phyloP scores from a whole-genome alignment of 2,888 invertebrate genomes.

The Sminthurides aquaticus region DNA sequence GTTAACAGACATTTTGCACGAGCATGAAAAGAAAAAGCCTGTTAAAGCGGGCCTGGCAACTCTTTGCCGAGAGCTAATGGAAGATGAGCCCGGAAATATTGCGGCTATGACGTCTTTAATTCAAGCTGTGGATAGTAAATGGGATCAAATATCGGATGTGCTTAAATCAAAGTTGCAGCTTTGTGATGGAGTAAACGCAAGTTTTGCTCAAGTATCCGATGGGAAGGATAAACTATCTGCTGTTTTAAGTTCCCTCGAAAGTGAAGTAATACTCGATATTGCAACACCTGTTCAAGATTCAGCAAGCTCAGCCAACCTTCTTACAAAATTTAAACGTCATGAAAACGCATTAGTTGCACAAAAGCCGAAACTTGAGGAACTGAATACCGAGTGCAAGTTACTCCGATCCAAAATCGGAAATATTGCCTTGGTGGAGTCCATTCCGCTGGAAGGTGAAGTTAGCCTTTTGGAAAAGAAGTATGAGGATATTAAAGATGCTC shows the following conservation, averaged over 20 bases:
- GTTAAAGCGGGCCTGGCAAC: constrained; percentile 8
- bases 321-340: constrained; percentile 59
- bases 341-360: constrained; percentile 67
- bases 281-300: not conserved
- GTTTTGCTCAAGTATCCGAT: constrained; percentile 1
- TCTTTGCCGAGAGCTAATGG: constrained; percentile 17
- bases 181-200: constrained; percentile 8
- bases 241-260: constrained; percentile 3
- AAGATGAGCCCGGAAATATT: constrained; percentile 15
- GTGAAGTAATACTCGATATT: not conserved
- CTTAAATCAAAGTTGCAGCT: constrained; percentile 10
- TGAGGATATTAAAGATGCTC: constrained; percentile 51
- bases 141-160: constrained; percentile 18
- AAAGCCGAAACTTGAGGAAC: constrained; percentile 66
- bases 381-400: constrained; percentile 66
- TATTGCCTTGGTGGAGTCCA: constrained; percentile 59
- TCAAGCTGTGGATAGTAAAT: constrained; percentile 16
- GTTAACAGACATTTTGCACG: not conserved
- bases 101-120: constrained; percentile 7
- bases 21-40: constrained; percentile 11
- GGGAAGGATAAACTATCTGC: not conserved
- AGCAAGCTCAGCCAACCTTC: not conserved
- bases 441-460: constrained; percentile 47
- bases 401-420: constrained; percentile 62
- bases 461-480: constrained; percentile 43